Conservation (phyloP, 2,888 invertebrate species). For the Candidula unifasciata region DNA sequence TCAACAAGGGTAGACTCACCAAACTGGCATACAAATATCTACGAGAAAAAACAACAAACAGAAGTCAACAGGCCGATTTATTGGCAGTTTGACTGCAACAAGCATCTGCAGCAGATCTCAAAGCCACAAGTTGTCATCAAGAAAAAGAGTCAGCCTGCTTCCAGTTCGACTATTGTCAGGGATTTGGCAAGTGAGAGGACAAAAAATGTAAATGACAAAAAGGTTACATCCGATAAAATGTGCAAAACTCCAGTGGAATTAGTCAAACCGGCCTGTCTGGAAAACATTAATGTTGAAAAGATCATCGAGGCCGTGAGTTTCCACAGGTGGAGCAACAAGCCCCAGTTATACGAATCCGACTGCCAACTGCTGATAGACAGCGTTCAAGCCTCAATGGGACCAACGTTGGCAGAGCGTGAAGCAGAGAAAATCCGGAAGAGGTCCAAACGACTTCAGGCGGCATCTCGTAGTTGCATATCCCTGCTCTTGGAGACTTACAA, state of each 20-base stretch:
- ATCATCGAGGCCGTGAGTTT: slow-evolving; percentile 16
- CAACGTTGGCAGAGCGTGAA: not conserved
- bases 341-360: not conserved
- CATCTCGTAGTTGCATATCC: not conserved
- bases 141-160: not conserved
- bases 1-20: not conserved
- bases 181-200: not conserved
- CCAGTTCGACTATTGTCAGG: not conserved
- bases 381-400: not conserved
- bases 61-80: not conserved
- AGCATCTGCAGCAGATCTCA: not conserved
- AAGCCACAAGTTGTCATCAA: not conserved
- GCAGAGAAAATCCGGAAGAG: not conserved
- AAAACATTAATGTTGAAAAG: not conserved
- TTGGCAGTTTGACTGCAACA: not conserved
- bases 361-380: not conserved
- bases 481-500: not conserved
- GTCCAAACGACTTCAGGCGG: not conserved
- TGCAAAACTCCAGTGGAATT: not conserved
- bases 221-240: not conserved
- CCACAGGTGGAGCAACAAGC: not conserved
- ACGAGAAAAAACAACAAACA: not conserved
- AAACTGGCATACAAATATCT: not conserved
- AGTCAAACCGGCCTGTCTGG: not conserved
- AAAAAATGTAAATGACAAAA: not conserved